These are phyloP conservation scores for Nycticorax nycticorax DNA, from an alignment of 2,113 vertebrate genomes.

Conservation along the genomic window DNA sequence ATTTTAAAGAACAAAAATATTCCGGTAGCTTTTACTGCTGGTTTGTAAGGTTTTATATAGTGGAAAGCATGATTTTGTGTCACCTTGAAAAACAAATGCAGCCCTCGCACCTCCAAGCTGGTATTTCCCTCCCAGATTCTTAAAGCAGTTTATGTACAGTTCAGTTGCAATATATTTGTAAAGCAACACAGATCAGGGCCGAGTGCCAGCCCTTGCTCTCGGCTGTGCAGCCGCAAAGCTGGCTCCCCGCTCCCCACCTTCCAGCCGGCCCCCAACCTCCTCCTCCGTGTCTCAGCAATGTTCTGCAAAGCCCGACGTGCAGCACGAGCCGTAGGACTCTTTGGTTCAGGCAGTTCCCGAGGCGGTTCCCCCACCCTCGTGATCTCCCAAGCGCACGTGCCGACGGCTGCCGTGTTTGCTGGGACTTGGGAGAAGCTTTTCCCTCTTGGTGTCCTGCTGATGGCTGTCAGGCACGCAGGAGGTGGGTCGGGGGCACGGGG, in stretches of 20 bases:
- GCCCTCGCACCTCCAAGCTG: neutral
- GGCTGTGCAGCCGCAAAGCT: neutral
- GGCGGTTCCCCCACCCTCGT: neutral
- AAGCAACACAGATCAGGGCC: neutral
- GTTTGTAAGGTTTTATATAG: neutral
- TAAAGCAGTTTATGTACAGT: neutral
- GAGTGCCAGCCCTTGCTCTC: neutral
- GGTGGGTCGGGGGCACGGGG: neutral
- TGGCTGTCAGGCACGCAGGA: neutral
- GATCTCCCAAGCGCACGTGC: neutral
- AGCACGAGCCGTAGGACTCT: neutral
- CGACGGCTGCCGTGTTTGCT: accelerated
- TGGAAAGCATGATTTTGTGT: neutral
- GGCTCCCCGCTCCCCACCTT: neutral
- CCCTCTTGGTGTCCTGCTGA: neutral
- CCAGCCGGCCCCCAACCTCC: neutral
- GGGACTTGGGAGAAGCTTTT: neutral
- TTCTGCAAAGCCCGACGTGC: neutral
- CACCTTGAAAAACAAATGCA: neutral
- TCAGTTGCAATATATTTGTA: accelerated
- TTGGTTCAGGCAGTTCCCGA: neutral
- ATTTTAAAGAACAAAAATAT: neutral
- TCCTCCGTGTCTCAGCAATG: neutral
- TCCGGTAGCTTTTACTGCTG: neutral
- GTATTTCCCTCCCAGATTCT: neutral